Evolutionary conservation across 2,888 invertebrate genomes (phyloP).

Genomic region (Electrophaes corylata): DNA sequence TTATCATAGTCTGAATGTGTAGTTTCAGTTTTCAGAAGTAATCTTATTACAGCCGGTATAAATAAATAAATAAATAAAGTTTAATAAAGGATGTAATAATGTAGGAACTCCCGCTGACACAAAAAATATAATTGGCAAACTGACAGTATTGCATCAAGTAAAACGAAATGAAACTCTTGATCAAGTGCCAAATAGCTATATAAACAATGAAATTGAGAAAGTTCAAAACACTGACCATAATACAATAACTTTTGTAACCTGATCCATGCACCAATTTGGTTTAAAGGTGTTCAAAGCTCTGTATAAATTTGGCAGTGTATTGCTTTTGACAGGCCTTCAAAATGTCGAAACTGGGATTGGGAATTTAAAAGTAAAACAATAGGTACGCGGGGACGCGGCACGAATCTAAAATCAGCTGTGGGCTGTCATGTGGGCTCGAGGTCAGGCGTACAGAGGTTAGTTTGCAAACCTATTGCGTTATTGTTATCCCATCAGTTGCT

Average conservation of each 20-base stretch:
- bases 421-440: slow-evolving; percentile 80
- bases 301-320: slow-evolving; percentile 6
- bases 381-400: slow-evolving; percentile 72
- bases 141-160: slow-evolving; percentile 27
- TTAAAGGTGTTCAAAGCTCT: not conserved
- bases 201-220: slow-evolving; percentile 38
- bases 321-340: slow-evolving; percentile 40
- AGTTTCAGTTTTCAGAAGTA: too few species aligned
- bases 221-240: slow-evolving; percentile 50
- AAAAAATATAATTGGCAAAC: slow-evolving; percentile 37
- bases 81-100: too few species aligned
- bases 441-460: slow-evolving; percentile 63
- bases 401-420: slow-evolving; percentile 77
- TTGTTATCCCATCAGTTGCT: slow-evolving; percentile 27
- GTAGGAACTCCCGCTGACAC: slow-evolving; percentile 22
- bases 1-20: too few species aligned
- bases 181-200: slow-evolving; percentile 55
- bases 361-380: slow-evolving; percentile 79
- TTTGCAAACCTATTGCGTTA: slow-evolving; percentile 43
- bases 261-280: not conserved
- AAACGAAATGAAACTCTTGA: slow-evolving; percentile 53
- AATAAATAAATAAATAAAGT: too few species aligned
- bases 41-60: too few species aligned
- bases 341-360: slow-evolving; percentile 46
- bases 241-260: slow-evolving; percentile 15